These are phyloP conservation scores for Odontesthes bonariensis DNA, from an alignment of 2,113 vertebrate genomes.

Conservation along the genomic window DNA sequence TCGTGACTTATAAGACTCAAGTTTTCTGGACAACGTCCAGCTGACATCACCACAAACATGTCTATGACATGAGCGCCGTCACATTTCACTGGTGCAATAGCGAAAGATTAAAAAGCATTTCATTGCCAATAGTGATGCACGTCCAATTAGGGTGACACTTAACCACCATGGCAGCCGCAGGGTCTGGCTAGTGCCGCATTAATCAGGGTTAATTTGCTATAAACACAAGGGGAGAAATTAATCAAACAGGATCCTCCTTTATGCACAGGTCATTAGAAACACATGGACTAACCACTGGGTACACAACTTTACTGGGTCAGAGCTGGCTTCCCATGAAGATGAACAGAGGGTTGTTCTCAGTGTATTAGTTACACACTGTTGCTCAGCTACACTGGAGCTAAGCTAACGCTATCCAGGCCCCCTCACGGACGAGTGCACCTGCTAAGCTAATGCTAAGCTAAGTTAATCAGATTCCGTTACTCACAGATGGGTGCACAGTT, in stretches of 20 bases:
- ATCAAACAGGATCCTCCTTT: constrained; percentile 69
- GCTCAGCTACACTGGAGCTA: constrained; percentile 50
- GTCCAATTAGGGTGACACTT: constrained; percentile 69
- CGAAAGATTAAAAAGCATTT: constrained; percentile 36
- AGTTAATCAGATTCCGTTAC: constrained; percentile 63
- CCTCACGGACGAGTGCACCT: constrained; percentile 64
- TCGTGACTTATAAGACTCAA: background rate
- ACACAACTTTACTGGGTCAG: constrained; percentile 69
- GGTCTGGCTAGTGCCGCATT: constrained; percentile 63
- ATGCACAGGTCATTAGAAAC: constrained; percentile 71
- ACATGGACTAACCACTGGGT: constrained; percentile 62
- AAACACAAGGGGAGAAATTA: constrained; percentile 71
- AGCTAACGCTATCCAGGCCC: constrained; percentile 58
- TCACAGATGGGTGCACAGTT: constrained; percentile 53
- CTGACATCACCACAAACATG: constrained; percentile 4
- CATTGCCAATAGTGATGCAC: constrained; percentile 29
- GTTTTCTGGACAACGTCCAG: background rate
- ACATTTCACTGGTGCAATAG: constrained; percentile 8
- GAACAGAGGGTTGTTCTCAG: constrained; percentile 66
- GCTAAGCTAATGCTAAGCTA: constrained; percentile 74
- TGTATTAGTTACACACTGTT: constrained; percentile 56
- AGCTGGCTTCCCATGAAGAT: constrained; percentile 63
- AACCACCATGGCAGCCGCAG: constrained; percentile 38
- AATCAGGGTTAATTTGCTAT: constrained; percentile 79
- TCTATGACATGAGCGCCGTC: constrained; percentile 1